Evolutionary conservation across 2,888 invertebrate genomes (phyloP).

Genomic region (Phorcus lineatus): DNA sequence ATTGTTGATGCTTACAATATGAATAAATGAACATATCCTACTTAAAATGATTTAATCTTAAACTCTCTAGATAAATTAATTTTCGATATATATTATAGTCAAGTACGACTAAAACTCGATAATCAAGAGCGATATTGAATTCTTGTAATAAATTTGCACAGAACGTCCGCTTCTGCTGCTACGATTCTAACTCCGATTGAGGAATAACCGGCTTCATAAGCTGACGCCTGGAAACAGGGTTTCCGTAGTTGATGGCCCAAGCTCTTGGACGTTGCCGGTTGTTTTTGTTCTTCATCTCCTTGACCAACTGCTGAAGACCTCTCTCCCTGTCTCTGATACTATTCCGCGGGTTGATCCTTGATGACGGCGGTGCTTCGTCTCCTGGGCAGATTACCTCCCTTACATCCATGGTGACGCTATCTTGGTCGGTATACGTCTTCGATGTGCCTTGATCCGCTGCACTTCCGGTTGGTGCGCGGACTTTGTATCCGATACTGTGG

Average conservation of each 20-base stretch:
- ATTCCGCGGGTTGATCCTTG: constrained; percentile 40
- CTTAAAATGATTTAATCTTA: no score
- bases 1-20: no score
- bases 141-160: no score
- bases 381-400: constrained; percentile 29
- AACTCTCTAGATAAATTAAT: no score
- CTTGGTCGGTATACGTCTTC: constrained; percentile 38
- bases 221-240: constrained; percentile 51
- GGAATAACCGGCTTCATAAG: constrained; percentile 58
- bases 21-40: no score
- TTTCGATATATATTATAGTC: no score
- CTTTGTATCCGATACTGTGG: constrained; percentile 48
- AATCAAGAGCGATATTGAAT: no score
- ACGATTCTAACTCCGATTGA: constrained; percentile 11
- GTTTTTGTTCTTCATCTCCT: constrained; percentile 57
- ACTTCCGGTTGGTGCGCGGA: not conserved
- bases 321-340: constrained; percentile 53
- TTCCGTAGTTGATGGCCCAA: constrained; percentile 63
- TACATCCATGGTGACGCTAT: not conserved
- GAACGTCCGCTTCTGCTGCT: not conserved
- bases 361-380: not conserved
- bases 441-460: constrained; percentile 33
- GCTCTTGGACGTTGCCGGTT: constrained; percentile 57
- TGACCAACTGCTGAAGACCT: constrained; percentile 54
- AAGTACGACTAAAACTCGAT: no score